Percentiles rank a stretch among this genome's conserved stretches.
Evolutionary conservation across 2,797 vertebrate species (phyloP).

Genomic region (Scolopax bukidnonensis): DNA sequence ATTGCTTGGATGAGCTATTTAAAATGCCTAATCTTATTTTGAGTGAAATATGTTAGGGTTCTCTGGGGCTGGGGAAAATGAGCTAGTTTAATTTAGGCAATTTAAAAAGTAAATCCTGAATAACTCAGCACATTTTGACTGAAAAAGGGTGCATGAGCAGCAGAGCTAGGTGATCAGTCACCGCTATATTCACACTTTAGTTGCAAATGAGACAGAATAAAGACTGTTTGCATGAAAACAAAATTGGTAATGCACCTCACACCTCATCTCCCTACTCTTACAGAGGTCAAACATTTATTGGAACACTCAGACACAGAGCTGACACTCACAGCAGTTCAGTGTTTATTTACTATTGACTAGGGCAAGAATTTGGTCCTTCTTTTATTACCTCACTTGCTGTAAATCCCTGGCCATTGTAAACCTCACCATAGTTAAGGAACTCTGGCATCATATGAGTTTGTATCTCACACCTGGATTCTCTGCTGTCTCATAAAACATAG

Average conservation of each 20-base stretch:
- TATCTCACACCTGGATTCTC: not conserved
- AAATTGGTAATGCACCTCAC: not conserved
- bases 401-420: not conserved
- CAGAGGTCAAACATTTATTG: not conserved
- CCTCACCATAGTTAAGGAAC: not conserved
- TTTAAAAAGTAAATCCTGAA: not conserved
- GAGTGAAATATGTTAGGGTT: not conserved
- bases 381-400: not conserved
- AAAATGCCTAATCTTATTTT: not conserved
- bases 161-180: not conserved
- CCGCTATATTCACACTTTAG: not conserved
- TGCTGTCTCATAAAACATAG: accelerated
- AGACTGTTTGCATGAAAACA: not conserved
- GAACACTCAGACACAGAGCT: not conserved
- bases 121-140: not conserved
- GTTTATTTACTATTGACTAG: not conserved
- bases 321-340: not conserved
- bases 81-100: not conserved
- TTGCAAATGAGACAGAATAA: not conserved
- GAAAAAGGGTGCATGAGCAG: not conserved
- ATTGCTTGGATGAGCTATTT: not conserved
- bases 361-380: not conserved
- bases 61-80: not conserved
- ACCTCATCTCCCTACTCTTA: not conserved
- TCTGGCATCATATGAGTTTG: accelerated